A percentile compares a stretch with the other conserved stretches of the same genome.
Conservation (phyloP, 1,140 invertebrate genomes). For the Zaprionus lachaisei region DNA sequence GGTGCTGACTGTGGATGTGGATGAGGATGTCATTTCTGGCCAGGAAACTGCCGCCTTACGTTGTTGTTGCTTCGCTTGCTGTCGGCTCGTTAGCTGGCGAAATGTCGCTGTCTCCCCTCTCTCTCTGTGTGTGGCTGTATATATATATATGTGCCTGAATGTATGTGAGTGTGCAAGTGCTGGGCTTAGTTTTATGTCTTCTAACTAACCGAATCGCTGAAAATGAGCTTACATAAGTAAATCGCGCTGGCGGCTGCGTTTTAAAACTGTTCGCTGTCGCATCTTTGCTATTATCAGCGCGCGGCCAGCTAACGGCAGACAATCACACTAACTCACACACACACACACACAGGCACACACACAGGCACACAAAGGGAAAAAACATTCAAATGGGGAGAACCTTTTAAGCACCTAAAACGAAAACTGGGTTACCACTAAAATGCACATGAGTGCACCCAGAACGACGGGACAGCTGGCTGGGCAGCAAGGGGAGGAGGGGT, state of each 20-base stretch:
- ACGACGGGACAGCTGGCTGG: constrained; percentile 8
- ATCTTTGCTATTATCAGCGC: constrained; percentile 38
- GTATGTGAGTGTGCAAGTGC: not conserved
- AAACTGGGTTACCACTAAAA: constrained; percentile 78
- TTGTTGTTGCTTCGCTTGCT: constrained; percentile 30
- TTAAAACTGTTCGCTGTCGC: constrained; percentile 36
- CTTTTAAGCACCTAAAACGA: constrained; percentile 60
- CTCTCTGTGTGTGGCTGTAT: constrained; percentile 1
- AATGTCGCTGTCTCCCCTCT: constrained; percentile 17
- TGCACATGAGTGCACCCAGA: constrained; percentile 49
- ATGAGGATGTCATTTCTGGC: constrained; percentile 57
- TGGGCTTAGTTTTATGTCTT: constrained; percentile 57
- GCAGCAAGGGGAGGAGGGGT: not conserved
- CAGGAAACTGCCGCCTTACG: constrained; percentile 49
- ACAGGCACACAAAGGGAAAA: constrained; percentile 27
- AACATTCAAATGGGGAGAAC: constrained; percentile 58
- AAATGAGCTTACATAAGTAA: constrained; percentile 58
- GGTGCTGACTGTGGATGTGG: not conserved
- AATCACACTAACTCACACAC: constrained; percentile 4
- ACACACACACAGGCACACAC: not conserved
- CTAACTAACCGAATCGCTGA: constrained; percentile 65
- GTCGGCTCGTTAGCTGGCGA: constrained; percentile 50
- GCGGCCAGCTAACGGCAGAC: constrained; percentile 12
- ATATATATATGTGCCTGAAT: not conserved
- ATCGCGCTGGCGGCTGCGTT: constrained; percentile 53